phyloP scores from a whole-genome alignment of 2,113 vertebrate genomes.

The Balaenoptera acutorostrata region DNA sequence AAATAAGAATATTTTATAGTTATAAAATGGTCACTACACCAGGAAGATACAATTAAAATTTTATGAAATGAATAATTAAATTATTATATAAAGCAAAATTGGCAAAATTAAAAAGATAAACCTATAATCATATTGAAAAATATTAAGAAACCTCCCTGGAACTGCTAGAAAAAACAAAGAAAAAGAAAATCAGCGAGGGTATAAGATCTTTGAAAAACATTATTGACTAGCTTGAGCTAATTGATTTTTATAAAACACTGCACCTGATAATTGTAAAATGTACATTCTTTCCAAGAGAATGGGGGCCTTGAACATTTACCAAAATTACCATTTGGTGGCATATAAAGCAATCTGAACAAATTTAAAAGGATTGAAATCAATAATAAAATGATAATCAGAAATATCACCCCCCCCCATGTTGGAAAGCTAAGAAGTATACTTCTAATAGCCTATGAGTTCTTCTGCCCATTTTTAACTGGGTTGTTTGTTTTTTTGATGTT shows the following conservation, averaged over 20 bases:
- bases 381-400: neutral
- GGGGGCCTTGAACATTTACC: neutral
- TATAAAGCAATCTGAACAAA: neutral
- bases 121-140: neutral
- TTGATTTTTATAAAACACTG: neutral
- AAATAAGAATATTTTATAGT: neutral
- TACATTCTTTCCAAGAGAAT: neutral
- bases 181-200: neutral
- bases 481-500: neutral
- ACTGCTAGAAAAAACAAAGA: neutral
- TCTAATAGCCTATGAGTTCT: neutral
- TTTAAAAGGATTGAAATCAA: neutral
- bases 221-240: neutral
- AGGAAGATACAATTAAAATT: neutral
- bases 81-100: neutral
- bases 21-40: neutral
- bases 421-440: neutral
- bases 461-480: neutral
- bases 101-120: neutral
- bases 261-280: neutral
- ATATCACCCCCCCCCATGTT: fast-evolving
- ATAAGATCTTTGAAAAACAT: neutral
- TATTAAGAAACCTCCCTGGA: neutral
- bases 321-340: neutral
- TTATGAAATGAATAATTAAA: neutral